Evolutionary conservation across 2,888 invertebrate species (phyloP).

Genomic region (Phymatocera aterrima): DNA sequence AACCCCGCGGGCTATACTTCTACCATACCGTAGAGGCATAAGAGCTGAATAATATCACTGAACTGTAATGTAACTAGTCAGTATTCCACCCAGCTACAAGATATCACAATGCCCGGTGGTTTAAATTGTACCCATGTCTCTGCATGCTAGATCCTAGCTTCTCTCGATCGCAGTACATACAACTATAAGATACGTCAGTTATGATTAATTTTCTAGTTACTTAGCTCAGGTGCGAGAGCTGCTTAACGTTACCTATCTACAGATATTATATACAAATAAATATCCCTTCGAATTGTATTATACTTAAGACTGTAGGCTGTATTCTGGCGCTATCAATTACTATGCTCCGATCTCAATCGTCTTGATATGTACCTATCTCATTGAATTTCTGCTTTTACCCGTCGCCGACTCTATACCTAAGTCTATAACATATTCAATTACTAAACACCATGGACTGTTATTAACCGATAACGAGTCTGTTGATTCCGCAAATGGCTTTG

Average conservation of each 20-base stretch:
- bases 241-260: background rate
- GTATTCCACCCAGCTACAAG: background rate
- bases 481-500: background rate
- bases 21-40: too few species aligned
- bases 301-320: background rate
- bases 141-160: background rate
- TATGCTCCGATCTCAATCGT: background rate
- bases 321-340: constrained; percentile 32
- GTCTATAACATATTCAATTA: background rate
- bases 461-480: constrained; percentile 9
- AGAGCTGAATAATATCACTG: constrained; percentile 30
- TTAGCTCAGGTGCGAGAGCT: constrained; percentile 9
- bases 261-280: background rate
- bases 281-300: background rate
- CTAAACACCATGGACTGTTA: background rate
- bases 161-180: background rate
- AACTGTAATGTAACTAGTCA: too few species aligned
- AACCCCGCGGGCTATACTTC: background rate
- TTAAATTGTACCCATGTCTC: background rate
- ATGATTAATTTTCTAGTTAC: constrained; percentile 22
- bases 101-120: constrained; percentile 9
- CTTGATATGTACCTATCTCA: background rate
- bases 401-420: background rate
- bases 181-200: background rate
- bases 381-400: constrained; percentile 4